Base-by-base conservation (phyloP, 2,888 invertebrate genomes). In the Pollenia labialis region DNA sequence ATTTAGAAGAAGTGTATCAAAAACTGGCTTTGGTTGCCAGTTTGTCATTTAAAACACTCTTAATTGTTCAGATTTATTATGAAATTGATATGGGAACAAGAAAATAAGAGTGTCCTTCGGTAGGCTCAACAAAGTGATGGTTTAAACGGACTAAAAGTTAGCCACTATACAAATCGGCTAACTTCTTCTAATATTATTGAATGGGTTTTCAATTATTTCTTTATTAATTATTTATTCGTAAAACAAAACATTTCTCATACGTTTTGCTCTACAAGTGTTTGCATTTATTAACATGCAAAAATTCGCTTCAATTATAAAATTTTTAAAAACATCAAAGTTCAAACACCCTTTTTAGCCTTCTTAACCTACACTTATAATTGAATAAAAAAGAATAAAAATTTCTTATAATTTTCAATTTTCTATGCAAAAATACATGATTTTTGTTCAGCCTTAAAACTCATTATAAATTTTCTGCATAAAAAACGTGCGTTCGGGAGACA, bases 391-490 rank as follows among this genome's bases (percentile, higher is more conserved):
- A 58, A 18, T 16, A 14, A 14, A 50, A 9, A 50, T 68, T 75
- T n/a, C 32, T 54, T 48, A 60, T 32, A 79, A 79, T 74, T 74
- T 74, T 12, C 44, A 74, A 84, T 84, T 84, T 48, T 68, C 58
- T 46, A 74, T 66, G 52, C 72, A 84, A 71, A 64, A 40, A 58
- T 23, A 68, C 8, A 7, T 16, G 1, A n/a, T 66, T 64, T 58
- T 50, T 10, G 23, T 64, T 46, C 32, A 23, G 16, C 44, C 60
- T 60, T 44, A 74, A 74, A 64, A 52, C 50, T 66, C 66, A 84
- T 84, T 84, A 84, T 79, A 84, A 50, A 79, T 84, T 79, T 64
- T 64, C 58, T 74, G 50, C 50, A 58, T 44, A 71, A 44, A 50
- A 64, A 79, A 79, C 84, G 84, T 79, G 84, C 79, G 60, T 79